Percentiles rank a stretch among this genome's conserved stretches.
Evolutionary conservation across 2,797 vertebrate species (phyloP).

Genomic region (Poecilia gillii): DNA sequence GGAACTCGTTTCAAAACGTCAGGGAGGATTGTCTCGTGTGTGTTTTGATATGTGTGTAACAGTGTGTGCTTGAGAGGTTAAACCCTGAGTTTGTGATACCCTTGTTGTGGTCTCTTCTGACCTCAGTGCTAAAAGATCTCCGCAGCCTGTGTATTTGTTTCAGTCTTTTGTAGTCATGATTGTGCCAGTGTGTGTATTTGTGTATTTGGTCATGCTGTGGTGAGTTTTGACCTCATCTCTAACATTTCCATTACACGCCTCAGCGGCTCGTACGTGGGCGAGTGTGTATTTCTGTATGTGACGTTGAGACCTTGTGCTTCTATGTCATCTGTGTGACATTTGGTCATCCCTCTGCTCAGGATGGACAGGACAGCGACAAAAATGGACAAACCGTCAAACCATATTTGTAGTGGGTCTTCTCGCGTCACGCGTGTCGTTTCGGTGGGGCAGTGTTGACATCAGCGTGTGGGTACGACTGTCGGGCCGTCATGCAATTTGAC

Average conservation of each 20-base stretch:
- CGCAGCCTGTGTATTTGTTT: slow-evolving; percentile 27
- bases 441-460: slow-evolving; percentile 28
- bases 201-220: slow-evolving; percentile 58
- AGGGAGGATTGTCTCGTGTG: slow-evolving; percentile 24
- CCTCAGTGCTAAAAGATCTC: slow-evolving; percentile 45
- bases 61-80: slow-evolving; percentile 30
- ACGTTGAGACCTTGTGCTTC: slow-evolving; percentile 34
- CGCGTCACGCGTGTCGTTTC: slow-evolving; percentile 39
- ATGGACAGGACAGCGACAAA: background rate
- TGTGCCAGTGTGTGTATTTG: slow-evolving; percentile 27
- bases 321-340: slow-evolving; percentile 55
- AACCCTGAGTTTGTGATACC: slow-evolving; percentile 27
- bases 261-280: slow-evolving; percentile 46
- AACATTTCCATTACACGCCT: slow-evolving; percentile 51
- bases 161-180: slow-evolving; percentile 29
- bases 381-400: slow-evolving; percentile 38
- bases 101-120: slow-evolving; percentile 59
- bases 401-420: slow-evolving; percentile 37
- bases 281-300: slow-evolving; percentile 51
- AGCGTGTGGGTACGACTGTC: slow-evolving; percentile 30
- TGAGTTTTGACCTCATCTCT: slow-evolving; percentile 60
- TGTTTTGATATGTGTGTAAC: slow-evolving; percentile 14
- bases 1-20: slow-evolving; percentile 51
- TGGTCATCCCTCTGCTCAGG: slow-evolving; percentile 24
- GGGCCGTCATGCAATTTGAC: slow-evolving; percentile 15